These are phyloP conservation scores for Cactoblastis cactorum DNA, from an alignment of 2,888 invertebrate species.

Conservation along the genomic window DNA sequence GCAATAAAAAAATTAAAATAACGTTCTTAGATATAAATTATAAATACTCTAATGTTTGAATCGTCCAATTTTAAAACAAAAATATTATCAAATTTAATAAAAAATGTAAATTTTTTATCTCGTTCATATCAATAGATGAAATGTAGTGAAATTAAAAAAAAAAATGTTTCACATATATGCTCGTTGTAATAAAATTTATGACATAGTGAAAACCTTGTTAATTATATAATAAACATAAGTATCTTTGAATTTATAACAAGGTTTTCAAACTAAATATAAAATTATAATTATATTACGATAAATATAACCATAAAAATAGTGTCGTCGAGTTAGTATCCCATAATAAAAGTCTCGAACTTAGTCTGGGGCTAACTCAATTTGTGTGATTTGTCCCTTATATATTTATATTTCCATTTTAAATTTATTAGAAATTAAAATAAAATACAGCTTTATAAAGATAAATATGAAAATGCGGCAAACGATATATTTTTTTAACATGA, in stretches of 20 bases:
- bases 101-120: background rate
- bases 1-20: background rate
- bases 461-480: background rate
- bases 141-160: background rate
- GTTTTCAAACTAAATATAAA: too few species aligned
- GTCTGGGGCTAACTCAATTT: too few species aligned
- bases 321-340: too few species aligned
- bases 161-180: background rate
- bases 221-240: too few species aligned
- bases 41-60: background rate
- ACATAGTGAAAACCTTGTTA: too few species aligned
- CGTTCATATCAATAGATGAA: constrained; percentile 5
- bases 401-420: too few species aligned
- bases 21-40: background rate
- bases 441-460: background rate
- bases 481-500: constrained; percentile 2
- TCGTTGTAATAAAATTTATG: background rate
- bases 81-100: background rate
- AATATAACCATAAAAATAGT: too few species aligned
- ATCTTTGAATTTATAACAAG: too few species aligned
- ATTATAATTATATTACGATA: too few species aligned
- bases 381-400: too few species aligned
- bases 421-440: background rate
- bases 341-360: too few species aligned
- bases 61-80: constrained; percentile 3